Conservation (phyloP, 2,797 vertebrate genomes). For the Allobates femoralis region DNA sequence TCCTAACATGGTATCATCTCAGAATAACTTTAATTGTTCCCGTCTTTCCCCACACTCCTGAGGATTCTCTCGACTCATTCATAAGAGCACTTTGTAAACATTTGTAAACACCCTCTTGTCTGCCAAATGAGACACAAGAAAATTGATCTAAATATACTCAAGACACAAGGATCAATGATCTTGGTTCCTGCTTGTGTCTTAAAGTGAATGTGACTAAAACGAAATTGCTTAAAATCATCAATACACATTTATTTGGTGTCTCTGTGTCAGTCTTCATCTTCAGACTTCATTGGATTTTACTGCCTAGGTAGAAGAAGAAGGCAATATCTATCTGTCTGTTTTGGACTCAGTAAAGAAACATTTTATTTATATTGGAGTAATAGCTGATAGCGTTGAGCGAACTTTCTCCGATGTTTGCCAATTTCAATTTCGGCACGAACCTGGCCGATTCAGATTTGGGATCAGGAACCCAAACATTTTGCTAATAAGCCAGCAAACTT, state of each 20-base stretch:
- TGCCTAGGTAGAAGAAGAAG: too few species aligned
- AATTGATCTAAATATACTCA: constrained; percentile 24
- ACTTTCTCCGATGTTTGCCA: too few species aligned
- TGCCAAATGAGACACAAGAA: constrained; percentile 6
- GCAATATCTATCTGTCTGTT: too few species aligned
- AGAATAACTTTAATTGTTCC: not conserved
- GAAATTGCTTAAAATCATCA: not conserved
- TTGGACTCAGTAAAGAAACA: too few species aligned
- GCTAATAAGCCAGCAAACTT: too few species aligned
- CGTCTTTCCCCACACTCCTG: not conserved
- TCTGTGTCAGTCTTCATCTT: not conserved
- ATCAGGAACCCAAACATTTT: too few species aligned
- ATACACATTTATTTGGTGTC: not conserved
- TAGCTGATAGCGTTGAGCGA: too few species aligned
- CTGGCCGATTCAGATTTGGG: too few species aligned
- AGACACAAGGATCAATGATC: not conserved
- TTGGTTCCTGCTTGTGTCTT: not conserved
- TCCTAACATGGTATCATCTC: not conserved
- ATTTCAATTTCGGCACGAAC: too few species aligned
- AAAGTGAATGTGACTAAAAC: constrained; percentile 9
- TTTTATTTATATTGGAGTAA: too few species aligned
- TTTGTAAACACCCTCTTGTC: constrained; percentile 22
- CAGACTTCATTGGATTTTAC: too few species aligned
- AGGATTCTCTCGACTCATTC: constrained; percentile 17
- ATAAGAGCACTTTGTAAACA: constrained; percentile 18